These are phyloP conservation scores for Lucinisca nassula DNA, from an alignment of 2,888 invertebrate genomes.

Conservation along the genomic window DNA sequence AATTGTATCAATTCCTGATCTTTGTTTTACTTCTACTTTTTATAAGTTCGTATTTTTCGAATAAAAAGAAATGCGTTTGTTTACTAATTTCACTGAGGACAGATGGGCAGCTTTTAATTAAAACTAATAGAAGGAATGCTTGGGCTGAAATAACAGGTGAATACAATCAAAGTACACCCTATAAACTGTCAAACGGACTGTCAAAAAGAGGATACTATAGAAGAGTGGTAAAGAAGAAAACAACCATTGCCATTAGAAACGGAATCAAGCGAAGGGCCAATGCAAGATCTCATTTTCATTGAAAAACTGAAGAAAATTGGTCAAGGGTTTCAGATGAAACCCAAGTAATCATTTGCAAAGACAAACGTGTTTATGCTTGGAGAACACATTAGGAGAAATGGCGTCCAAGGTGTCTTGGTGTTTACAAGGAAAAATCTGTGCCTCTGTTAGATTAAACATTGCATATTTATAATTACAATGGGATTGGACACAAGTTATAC, in stretches of 20 bases:
- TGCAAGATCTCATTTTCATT: conserved; percentile 21
- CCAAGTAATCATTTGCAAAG: background rate
- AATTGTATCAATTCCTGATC: too few relatives aligned
- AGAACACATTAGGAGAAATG: conserved; percentile 14
- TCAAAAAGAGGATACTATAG: conserved; percentile 21
- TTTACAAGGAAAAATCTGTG: background rate
- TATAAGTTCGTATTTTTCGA: too few relatives aligned
- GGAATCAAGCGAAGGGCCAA: conserved; percentile 9
- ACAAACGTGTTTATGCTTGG: background rate
- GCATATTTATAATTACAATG: too few relatives aligned
- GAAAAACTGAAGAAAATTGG: background rate
- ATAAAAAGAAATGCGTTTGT: too few relatives aligned
- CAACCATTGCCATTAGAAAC: conserved; percentile 1
- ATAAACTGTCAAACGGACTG: background rate
- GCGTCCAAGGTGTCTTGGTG: conserved; percentile 5
- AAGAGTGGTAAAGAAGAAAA: conserved; percentile 18
- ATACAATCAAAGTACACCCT: background rate
- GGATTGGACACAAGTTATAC: too few relatives aligned
- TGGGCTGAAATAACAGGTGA: background rate
- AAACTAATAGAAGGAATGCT: background rate
- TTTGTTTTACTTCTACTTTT: too few relatives aligned
- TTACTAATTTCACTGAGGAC: too few relatives aligned
- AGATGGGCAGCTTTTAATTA: too few relatives aligned
- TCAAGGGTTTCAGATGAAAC: conserved; percentile 16
- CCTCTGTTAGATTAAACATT: background rate